phyloP scores from a whole-genome alignment of 2,113 vertebrate genomes.

The Nothoprocta perdicaria region DNA sequence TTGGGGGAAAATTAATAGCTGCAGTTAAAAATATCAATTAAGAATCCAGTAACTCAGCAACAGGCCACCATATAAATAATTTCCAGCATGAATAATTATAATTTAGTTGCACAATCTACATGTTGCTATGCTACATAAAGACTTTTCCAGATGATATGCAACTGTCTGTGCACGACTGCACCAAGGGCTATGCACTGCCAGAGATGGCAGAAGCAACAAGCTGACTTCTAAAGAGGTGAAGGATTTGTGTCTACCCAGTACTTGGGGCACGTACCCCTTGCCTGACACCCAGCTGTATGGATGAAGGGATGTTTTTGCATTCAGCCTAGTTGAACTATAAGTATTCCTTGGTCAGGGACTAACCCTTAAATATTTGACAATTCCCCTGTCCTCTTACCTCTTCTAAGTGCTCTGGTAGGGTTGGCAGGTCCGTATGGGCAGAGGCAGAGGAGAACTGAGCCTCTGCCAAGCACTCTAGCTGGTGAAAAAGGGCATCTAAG shows the following conservation, averaged over 20 bases:
- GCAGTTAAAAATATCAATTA: conserved; percentile 4
- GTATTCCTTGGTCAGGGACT: not conserved
- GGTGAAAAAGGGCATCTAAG: not conserved
- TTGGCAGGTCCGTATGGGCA: not conserved
- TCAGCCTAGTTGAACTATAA: not conserved
- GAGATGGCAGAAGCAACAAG: not conserved
- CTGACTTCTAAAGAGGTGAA: not conserved
- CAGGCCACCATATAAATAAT: not conserved
- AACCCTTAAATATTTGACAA: not conserved
- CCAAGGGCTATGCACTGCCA: not conserved
- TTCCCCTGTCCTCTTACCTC: not conserved
- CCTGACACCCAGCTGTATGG: not conserved
- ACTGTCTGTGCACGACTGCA: not conserved
- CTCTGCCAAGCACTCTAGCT: not conserved
- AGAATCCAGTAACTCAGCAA: not conserved
- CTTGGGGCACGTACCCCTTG: not conserved
- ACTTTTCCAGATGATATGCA: not conserved
- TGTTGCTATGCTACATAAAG: not conserved
- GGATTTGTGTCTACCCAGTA: not conserved
- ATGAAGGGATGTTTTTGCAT: not conserved
- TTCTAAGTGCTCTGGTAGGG: not conserved
- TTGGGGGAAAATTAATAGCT: not conserved
- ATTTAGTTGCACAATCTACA: not conserved
- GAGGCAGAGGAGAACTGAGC: not conserved
- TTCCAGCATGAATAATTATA: not conserved